Percentiles rank a stretch among this genome's conserved stretches.
These are phyloP conservation scores for Lasioglossum baleicum DNA, from an alignment of 1,140 invertebrate genomes.

Conservation along the genomic window DNA sequence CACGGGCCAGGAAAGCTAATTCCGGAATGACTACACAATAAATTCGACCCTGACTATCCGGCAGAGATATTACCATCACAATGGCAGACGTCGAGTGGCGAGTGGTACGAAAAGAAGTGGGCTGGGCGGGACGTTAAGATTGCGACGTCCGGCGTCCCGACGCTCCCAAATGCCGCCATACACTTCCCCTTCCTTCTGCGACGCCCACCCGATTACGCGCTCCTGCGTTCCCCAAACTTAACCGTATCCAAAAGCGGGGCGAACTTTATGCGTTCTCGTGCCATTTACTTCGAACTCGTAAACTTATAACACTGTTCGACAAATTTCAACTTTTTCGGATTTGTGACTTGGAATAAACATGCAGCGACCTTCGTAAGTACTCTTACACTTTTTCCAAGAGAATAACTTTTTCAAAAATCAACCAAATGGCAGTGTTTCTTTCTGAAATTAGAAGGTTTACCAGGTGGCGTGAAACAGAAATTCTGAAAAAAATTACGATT, in stretches of 20 bases:
- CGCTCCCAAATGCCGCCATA: slow-evolving; percentile 63
- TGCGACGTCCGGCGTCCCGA: slow-evolving; percentile 75
- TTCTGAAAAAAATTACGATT: too few species aligned
- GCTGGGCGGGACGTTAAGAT: slow-evolving; percentile 73
- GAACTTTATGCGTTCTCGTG: slow-evolving; percentile 32
- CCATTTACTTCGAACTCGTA: slow-evolving; percentile 11
- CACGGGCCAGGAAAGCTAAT: slow-evolving; percentile 46
- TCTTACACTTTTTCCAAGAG: too few species aligned
- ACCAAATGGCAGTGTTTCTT: too few species aligned
- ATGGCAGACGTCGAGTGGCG: slow-evolving; percentile 63
- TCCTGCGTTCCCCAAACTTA: slow-evolving; percentile 59
- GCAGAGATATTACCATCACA: slow-evolving; percentile 72
- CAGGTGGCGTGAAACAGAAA: too few species aligned
- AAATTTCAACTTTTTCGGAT: too few species aligned
- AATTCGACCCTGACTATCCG: slow-evolving; percentile 34
- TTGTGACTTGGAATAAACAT: too few species aligned
- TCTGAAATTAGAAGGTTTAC: too few species aligned
- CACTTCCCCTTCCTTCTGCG: slow-evolving; percentile 54
- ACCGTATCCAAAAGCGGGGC: slow-evolving; percentile 43
- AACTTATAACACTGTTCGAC: background rate
- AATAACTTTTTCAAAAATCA: too few species aligned
- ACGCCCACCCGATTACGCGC: slow-evolving; percentile 75
- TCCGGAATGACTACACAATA: slow-evolving; percentile 54
- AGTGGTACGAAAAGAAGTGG: slow-evolving; percentile 59
- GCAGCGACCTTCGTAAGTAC: too few species aligned